Conservation (phyloP, 1,140 invertebrate species). For the Danaus plexippus region DNA sequence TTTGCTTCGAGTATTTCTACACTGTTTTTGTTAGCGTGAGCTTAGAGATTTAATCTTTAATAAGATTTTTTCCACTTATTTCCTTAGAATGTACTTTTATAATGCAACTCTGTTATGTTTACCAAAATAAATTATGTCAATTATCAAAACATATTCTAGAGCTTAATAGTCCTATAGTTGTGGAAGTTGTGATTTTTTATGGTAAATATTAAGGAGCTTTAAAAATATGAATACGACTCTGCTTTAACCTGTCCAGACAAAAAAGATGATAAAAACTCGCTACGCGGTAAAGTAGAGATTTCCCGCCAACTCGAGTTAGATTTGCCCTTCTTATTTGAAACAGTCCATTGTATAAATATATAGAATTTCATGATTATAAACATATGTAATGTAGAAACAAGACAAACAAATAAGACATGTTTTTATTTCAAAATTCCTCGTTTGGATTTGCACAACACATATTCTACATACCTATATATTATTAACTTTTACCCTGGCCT, state of each 20-base stretch:
- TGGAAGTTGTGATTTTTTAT: too few species aligned
- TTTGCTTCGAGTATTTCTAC: constrained; percentile 30
- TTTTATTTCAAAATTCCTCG: too few species aligned
- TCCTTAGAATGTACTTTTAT: too few species aligned
- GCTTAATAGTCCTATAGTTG: too few species aligned
- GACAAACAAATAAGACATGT: too few species aligned
- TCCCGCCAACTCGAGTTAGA: constrained; percentile 48
- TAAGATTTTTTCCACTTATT: constrained; percentile 16
- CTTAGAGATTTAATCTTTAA: constrained; percentile 24
- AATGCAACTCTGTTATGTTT: not conserved
- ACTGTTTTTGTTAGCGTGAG: constrained; percentile 26
- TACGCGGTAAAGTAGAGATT: constrained; percentile 44
- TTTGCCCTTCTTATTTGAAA: constrained; percentile 32
- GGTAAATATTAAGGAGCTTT: too few species aligned
- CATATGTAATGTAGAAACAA: too few species aligned
- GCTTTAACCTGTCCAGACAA: constrained; percentile 55
- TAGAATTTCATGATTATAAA: too few species aligned
- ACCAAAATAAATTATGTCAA: not conserved
- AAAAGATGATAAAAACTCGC: constrained; percentile 52
- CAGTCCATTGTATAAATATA: not conserved
- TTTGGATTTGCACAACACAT: too few species aligned
- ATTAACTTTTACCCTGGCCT: too few species aligned
- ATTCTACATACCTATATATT: too few species aligned
- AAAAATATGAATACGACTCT: constrained; percentile 34
- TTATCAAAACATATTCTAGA: too few species aligned